These are phyloP conservation scores for Ceuthmochares aereus DNA, from an alignment of 2,113 vertebrate genomes.

Conservation along the genomic window DNA sequence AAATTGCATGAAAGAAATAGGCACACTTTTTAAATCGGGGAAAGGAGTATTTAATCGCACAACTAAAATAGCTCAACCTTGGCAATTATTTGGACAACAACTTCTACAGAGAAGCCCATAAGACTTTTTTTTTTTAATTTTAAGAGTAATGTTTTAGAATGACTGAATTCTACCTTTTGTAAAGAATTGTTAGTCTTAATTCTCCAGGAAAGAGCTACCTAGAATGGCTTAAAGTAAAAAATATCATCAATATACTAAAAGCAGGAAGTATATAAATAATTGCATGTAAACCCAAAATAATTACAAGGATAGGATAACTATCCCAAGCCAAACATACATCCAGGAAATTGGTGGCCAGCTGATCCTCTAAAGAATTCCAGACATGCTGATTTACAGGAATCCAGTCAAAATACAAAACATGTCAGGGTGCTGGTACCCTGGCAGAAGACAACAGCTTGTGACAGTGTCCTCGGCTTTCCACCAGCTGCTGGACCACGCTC, in stretches of 20 bases:
- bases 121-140: not conserved
- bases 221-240: not conserved
- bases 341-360: slow-evolving; percentile 15
- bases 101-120: not conserved
- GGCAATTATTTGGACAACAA: not conserved
- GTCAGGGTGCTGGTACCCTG: not conserved
- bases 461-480: not conserved
- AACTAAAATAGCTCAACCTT: not conserved
- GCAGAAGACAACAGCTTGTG: not conserved
- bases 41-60: not conserved
- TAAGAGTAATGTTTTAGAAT: not conserved
- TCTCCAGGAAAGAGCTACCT: not conserved
- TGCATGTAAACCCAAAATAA: slow-evolving; percentile 17
- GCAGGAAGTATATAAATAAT: not conserved
- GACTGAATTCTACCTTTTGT: not conserved
- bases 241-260: not conserved
- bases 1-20: not conserved
- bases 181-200: not conserved
- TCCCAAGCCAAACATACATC: not conserved
- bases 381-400: slow-evolving; percentile 17
- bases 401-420: not conserved
- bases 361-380: slow-evolving; percentile 22
- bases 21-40: not conserved
- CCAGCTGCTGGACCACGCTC: fast-evolving
- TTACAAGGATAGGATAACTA: not conserved